phyloP scores from a whole-genome alignment of 1,140 invertebrate species.

The Drosophila carrolli region DNA sequence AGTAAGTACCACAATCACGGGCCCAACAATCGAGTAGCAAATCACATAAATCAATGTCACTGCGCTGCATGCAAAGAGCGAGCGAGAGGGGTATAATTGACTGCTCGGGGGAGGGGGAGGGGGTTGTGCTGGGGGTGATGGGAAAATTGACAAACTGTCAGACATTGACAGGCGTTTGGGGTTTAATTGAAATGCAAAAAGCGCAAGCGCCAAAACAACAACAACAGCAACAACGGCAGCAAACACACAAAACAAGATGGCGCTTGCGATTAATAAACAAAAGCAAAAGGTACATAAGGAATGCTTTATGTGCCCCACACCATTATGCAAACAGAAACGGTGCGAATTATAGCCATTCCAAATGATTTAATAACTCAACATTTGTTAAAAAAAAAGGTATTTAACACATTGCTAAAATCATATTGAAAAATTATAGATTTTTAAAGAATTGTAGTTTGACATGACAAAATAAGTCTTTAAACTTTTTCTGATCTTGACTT shows the following conservation, averaged over 20 bases:
- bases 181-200: conserved; percentile 84
- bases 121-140: conserved; percentile 2
- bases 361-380: background rate
- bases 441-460: no score
- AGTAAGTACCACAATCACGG: conserved; percentile 44
- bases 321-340: no score
- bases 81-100: conserved; percentile 22
- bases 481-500: no score
- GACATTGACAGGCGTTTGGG: conserved; percentile 76
- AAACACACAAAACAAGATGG: conserved; percentile 70
- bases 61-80: conserved; percentile 17
- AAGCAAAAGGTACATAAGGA: conserved; percentile 30
- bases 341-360: background rate
- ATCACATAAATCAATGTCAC: conserved; percentile 79
- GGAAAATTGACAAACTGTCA: conserved; percentile 83
- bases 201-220: conserved; percentile 78
- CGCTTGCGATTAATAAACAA: conserved; percentile 78
- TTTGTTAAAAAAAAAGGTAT: no score
- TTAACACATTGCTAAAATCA: background rate
- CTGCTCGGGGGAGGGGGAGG: background rate
- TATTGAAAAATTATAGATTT: no score
- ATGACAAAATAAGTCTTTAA: no score
- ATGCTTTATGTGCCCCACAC: conserved; percentile 10
- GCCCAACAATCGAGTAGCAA: conserved; percentile 41
- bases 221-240: conserved; percentile 35